These are phyloP conservation scores for Prenolepis imparis DNA, from an alignment of 2,888 invertebrate genomes.

Conservation along the genomic window DNA sequence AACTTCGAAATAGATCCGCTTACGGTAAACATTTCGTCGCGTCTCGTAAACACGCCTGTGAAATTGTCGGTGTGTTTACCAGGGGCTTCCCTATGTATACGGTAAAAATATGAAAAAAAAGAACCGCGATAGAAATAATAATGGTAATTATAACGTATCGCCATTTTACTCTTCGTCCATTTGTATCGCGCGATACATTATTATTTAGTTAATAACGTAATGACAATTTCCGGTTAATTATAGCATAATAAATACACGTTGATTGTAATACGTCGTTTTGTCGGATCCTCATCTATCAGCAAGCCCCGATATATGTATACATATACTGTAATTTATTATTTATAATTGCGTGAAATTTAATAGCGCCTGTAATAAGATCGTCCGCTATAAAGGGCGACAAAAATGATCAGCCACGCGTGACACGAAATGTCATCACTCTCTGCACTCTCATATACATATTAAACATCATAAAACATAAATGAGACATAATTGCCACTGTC, in stretches of 20 bases:
- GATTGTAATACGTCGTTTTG: conserved; percentile 70
- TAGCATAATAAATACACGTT: conserved; percentile 61
- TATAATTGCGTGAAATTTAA: conserved; percentile 62
- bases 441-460: background rate
- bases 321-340: conserved; percentile 65
- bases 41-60: background rate
- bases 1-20: conserved; percentile 60
- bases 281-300: conserved; percentile 66
- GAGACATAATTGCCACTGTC: background rate
- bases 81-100: background rate
- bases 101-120: background rate
- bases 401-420: conserved; percentile 33
- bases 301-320: conserved; percentile 41
- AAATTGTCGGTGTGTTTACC: conserved; percentile 45
- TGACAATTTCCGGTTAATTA: conserved; percentile 65
- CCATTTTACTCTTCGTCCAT: conserved; percentile 37
- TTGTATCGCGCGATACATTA: conserved; percentile 60
- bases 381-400: conserved; percentile 28
- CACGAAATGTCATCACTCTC: conserved; percentile 27
- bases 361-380: conserved; percentile 62
- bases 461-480: background rate
- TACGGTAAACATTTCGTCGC: conserved; percentile 12
- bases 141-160: conserved; percentile 42
- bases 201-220: conserved; percentile 68
- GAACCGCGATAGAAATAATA: conserved; percentile 30